Evolutionary conservation across 2,797 vertebrate species (phyloP).

Genomic region (Sebastes taczanowskii): DNA sequence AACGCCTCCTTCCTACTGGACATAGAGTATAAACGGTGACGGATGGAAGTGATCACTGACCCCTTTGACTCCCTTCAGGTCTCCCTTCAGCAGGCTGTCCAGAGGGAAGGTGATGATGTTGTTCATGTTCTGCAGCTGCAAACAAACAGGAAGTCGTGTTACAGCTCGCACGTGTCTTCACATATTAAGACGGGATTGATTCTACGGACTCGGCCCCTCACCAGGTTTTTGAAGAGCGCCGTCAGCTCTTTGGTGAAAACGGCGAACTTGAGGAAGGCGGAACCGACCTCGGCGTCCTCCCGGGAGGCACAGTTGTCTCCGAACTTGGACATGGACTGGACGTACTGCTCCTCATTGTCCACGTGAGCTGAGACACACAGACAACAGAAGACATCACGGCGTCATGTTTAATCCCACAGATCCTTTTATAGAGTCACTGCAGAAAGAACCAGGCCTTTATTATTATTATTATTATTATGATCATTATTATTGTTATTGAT

Average conservation of each 20-base stretch:
- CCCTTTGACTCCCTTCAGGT: constrained; percentile 97
- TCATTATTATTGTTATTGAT: not conserved
- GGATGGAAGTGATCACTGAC: constrained; percentile 60
- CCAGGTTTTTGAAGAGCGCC: constrained; percentile 97
- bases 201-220: constrained; percentile 70
- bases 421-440: not conserved
- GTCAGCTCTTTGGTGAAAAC: constrained; percentile 94
- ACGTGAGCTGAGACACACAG: constrained; percentile 86
- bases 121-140: constrained; percentile 97
- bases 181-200: no score
- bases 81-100: constrained; percentile 97
- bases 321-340: constrained; percentile 93
- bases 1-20: no score
- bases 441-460: not conserved
- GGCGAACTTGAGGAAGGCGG: constrained; percentile 91
- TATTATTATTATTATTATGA: not conserved
- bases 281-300: constrained; percentile 88
- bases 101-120: constrained; percentile 98
- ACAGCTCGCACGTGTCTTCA: not conserved
- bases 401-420: no score
- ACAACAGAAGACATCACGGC: not conserved
- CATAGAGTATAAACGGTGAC: no score
- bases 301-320: constrained; percentile 87
- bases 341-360: constrained; percentile 94
- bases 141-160: not conserved